Percentiles rank a stretch among this genome's conserved stretches.
Evolutionary conservation across 1,140 invertebrate species (phyloP).

Genomic region (Battus philenor): DNA sequence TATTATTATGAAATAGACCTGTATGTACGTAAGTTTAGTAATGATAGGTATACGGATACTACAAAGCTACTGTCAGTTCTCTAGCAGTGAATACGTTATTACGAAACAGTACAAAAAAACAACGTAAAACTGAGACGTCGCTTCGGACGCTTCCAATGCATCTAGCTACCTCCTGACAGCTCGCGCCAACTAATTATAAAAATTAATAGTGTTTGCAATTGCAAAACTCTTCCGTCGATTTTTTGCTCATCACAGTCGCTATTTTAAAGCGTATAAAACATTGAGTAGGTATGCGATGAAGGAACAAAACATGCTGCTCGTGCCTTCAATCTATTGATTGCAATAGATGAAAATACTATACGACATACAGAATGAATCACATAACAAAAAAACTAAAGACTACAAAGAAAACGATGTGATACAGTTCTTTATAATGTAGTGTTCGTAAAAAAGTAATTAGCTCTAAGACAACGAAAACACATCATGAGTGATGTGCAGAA

Average conservation of each 20-base stretch:
- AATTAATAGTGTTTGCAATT: constrained; percentile 25
- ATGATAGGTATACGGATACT: too few relatives aligned
- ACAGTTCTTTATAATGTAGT: too few relatives aligned
- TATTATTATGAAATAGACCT: too few relatives aligned
- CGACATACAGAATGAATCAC: not conserved
- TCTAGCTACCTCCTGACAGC: constrained; percentile 21
- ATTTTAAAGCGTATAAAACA: constrained; percentile 7
- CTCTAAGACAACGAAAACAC: too few relatives aligned
- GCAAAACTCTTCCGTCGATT: constrained; percentile 6
- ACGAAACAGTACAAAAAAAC: constrained; percentile 6
- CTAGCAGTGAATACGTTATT: not conserved
- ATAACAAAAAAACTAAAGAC: too few relatives aligned
- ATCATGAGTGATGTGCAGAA: too few relatives aligned
- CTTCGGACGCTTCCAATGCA: constrained; percentile 10
- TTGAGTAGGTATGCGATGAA: not conserved
- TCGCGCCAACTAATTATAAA: constrained; percentile 27
- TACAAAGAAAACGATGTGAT: too few relatives aligned
- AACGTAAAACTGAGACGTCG: constrained; percentile 9
- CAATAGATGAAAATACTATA: not conserved
- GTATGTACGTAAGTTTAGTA: too few relatives aligned
- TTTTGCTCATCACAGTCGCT: constrained; percentile 11
- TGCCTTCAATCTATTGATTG: not conserved
- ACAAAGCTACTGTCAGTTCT: too few relatives aligned
- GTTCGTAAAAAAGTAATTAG: too few relatives aligned
- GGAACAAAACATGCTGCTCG: constrained; percentile 1